Percentiles rank a stretch among this genome's conserved stretches.
Evolutionary conservation across 53 echinoderm and acorn worm species (phyloP).

Genomic region (Paelopatides confundens): DNA sequence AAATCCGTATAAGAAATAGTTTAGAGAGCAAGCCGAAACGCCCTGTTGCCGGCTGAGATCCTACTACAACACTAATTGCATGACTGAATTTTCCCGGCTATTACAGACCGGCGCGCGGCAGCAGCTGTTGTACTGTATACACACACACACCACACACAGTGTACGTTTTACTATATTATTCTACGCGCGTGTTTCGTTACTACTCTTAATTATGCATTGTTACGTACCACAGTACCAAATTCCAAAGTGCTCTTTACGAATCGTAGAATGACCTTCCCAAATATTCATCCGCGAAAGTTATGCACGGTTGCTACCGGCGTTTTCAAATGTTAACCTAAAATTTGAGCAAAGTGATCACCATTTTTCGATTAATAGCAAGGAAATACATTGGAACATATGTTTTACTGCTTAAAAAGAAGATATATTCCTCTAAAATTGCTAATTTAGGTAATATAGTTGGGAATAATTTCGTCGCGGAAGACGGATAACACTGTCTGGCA

Average conservation of each 20-base stretch:
- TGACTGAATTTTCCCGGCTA: constrained; percentile 18
- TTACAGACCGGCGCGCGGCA: not conserved
- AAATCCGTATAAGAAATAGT: not conserved
- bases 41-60: constrained; percentile 6
- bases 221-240: constrained; percentile 14
- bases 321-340: not conserved
- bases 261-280: not conserved
- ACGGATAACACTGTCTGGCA: constrained; percentile 24
- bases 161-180: not conserved
- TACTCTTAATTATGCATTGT: constrained; percentile 26
- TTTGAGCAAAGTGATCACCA: not conserved
- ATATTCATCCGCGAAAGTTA: constrained; percentile 12
- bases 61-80: constrained; percentile 39
- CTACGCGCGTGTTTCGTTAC: not conserved
- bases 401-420: not conserved
- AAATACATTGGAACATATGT: not conserved
- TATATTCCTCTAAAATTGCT: not conserved
- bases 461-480: constrained; percentile 48
- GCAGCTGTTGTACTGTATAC: not conserved
- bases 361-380: not conserved
- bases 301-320: constrained; percentile 35
- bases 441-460: not conserved
- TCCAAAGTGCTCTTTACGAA: constrained; percentile 11
- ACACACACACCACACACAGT: not conserved
- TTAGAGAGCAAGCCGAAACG: constrained; percentile 22